Percentiles rank a stretch among this genome's conserved stretches.
These are phyloP conservation scores for Hartigia nigra DNA, from an alignment of 2,888 invertebrate genomes.

Conservation along the genomic window DNA sequence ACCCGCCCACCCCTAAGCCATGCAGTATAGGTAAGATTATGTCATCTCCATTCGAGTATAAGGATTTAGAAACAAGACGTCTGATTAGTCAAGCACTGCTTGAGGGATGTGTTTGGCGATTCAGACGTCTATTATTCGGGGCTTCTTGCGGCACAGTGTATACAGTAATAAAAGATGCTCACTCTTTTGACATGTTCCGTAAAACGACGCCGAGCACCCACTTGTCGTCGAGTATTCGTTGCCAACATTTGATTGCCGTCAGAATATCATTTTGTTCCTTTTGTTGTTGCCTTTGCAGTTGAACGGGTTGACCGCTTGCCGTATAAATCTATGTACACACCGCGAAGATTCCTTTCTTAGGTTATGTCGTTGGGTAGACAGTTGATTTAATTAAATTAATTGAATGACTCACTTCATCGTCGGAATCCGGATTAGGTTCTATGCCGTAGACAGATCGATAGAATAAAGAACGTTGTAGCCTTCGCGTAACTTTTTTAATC, in stretches of 20 bases:
- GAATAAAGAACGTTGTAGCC: constrained; percentile 39
- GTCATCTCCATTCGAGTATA: background rate
- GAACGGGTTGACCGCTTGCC: constrained; percentile 43
- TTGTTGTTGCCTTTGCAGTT: constrained; percentile 34
- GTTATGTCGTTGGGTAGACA: background rate
- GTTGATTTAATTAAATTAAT: constrained; percentile 15
- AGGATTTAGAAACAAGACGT: background rate
- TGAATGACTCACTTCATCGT: constrained; percentile 45
- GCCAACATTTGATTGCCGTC: constrained; percentile 49
- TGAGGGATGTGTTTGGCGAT: background rate
- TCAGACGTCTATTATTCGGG: background rate
- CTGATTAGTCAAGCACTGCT: background rate
- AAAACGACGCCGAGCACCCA: constrained; percentile 60
- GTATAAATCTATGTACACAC: constrained; percentile 43
- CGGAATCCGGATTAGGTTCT: constrained; percentile 42
- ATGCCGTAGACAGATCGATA: constrained; percentile 36
- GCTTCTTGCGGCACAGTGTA: background rate
- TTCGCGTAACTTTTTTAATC: constrained; percentile 31
- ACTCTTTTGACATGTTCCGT: constrained; percentile 54
- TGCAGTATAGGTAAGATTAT: background rate
- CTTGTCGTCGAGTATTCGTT: constrained; percentile 55
- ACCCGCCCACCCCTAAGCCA: background rate
- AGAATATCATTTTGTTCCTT: background rate
- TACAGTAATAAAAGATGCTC: constrained; percentile 30
- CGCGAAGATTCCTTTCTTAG: background rate